A percentile compares a stretch with the other conserved stretches of the same genome.
phyloP scores from a whole-genome alignment of 2,113 vertebrate genomes.

The Hemiscyllium ocellatum region DNA sequence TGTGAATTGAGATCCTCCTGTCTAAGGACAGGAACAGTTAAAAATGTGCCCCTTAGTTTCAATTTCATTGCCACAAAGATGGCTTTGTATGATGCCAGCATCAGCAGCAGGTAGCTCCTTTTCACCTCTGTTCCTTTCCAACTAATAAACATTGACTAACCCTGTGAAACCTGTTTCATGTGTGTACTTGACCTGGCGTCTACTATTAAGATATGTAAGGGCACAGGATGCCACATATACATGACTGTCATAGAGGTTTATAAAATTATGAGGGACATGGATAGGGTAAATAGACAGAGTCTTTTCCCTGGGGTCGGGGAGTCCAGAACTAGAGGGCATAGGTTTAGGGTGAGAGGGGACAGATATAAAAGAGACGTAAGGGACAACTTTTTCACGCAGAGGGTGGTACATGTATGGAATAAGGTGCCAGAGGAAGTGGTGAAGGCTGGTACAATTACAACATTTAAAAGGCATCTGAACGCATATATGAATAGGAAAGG shows the following conservation, averaged over 20 bases:
- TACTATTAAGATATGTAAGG: neutral
- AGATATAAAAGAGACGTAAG: too few species aligned
- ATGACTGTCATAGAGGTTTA: neutral
- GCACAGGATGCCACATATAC: neutral
- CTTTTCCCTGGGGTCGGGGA: too few species aligned
- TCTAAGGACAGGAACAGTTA: neutral
- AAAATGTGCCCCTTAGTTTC: neutral
- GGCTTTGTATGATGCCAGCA: neutral
- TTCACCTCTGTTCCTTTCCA: neutral
- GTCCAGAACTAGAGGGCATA: too few species aligned
- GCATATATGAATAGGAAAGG: too few species aligned
- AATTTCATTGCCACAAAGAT: neutral
- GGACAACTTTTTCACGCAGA: too few species aligned
- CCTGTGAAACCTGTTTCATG: neutral
- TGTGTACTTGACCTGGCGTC: neutral
- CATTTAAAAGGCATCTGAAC: too few species aligned
- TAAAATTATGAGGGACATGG: too few species aligned
- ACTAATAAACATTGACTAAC: neutral
- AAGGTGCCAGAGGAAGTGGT: too few species aligned
- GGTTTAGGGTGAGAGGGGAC: too few species aligned
- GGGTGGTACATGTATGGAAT: too few species aligned
- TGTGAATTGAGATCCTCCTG: neutral
- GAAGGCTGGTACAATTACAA: too few species aligned
- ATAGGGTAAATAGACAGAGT: too few species aligned
- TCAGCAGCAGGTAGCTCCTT: neutral